phyloP scores from a whole-genome alignment of 2,113 vertebrate species.

The Microtus ochrogaster region DNA sequence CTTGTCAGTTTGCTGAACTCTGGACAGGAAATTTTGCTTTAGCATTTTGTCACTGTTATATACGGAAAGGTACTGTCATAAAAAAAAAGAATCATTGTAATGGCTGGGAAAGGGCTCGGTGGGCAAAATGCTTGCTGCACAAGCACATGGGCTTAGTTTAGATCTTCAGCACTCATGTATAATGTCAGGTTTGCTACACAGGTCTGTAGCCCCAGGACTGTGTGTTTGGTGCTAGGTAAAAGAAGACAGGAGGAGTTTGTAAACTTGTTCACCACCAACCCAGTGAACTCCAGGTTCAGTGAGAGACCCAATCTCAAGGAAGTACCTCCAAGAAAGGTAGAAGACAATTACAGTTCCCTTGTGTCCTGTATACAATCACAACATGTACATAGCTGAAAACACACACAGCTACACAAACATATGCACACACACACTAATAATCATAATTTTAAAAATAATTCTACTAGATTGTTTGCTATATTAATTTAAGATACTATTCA shows the following conservation, averaged over 20 bases:
- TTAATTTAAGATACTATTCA: not conserved
- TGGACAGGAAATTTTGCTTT: not conserved
- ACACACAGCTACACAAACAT: not conserved
- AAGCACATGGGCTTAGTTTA: not conserved
- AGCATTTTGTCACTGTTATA: not conserved
- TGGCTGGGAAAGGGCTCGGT: not conserved
- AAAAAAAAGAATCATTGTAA: not conserved
- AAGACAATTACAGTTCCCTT: not conserved
- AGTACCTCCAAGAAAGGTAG: not conserved
- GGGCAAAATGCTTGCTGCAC: too few relatives aligned
- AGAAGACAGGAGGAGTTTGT: too few relatives aligned
- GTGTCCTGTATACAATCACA: not conserved
- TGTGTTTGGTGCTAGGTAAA: too few relatives aligned
- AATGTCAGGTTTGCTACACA: accelerated
- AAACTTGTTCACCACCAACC: not conserved
- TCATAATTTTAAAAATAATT: not conserved
- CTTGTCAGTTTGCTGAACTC: not conserved
- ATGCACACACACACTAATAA: not conserved
- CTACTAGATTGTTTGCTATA: not conserved
- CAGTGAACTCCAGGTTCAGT: not conserved
- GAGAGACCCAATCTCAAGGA: not conserved
- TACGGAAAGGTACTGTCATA: not conserved
- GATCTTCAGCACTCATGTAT: not conserved
- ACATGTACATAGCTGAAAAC: not conserved
- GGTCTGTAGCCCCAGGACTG: not conserved